Evolutionary conservation across 2,113 vertebrate genomes (phyloP).

Genomic region (Brachyhypopomus occidentalis): DNA sequence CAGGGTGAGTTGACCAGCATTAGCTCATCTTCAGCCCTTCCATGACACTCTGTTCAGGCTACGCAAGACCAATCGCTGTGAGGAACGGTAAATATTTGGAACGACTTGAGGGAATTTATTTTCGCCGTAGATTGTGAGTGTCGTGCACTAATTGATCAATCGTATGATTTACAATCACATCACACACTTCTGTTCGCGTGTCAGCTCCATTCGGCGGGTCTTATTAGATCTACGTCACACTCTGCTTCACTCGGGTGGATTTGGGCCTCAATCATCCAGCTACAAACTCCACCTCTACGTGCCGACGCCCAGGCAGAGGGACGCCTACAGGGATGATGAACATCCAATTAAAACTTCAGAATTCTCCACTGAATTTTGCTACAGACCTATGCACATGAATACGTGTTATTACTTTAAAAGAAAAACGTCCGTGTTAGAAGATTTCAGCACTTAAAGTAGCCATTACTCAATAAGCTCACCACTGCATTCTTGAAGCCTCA

Average conservation of each 20-base stretch:
- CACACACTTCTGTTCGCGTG: constrained; percentile 13
- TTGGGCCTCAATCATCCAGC: background rate
- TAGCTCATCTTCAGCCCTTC: constrained; percentile 25
- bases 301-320: background rate
- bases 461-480: too few relatives aligned
- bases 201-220: background rate
- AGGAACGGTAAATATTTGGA: background rate
- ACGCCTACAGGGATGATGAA: background rate
- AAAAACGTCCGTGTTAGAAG: too few relatives aligned
- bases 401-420: too few relatives aligned
- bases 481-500: too few relatives aligned
- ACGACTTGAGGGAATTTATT: background rate
- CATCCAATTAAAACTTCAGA: background rate
- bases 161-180: background rate
- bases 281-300: background rate
- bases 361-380: background rate
- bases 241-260: background rate
- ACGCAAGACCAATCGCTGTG: background rate
- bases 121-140: background rate
- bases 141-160: background rate
- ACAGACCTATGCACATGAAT: background rate
- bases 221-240: constrained; percentile 12
- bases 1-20: background rate
- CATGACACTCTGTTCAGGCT: background rate
- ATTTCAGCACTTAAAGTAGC: too few relatives aligned